These are phyloP conservation scores for Halcyon malimbica DNA, from an alignment of 2,113 vertebrate genomes.

Conservation along the genomic window DNA sequence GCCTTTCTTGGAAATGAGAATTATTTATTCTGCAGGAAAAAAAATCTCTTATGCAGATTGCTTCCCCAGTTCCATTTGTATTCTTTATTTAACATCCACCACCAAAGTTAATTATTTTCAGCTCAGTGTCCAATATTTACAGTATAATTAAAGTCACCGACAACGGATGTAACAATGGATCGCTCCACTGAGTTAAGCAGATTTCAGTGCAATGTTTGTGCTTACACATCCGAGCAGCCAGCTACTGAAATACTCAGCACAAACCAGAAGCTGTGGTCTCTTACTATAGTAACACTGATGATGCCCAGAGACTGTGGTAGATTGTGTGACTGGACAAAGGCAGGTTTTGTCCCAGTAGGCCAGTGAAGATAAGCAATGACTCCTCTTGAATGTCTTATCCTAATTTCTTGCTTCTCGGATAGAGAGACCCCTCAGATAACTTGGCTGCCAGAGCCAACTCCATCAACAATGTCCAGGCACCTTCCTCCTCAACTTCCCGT, in stretches of 20 bases:
- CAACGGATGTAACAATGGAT: neutral
- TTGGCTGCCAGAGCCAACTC: neutral
- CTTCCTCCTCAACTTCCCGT: neutral
- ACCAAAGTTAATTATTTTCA: neutral
- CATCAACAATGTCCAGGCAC: accelerated
- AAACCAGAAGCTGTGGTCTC: neutral
- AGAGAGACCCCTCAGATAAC: neutral
- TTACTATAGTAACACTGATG: neutral
- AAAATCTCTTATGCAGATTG: neutral
- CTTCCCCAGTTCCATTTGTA: neutral
- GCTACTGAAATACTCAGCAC: neutral
- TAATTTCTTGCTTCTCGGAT: accelerated
- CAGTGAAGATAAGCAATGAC: neutral
- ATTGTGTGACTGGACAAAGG: neutral
- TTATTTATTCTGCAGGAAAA: neutral
- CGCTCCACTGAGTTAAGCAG: neutral
- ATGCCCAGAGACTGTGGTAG: neutral
- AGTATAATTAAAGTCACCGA: neutral
- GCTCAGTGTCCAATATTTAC: neutral
- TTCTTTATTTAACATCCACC: neutral
- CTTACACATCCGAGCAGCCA: neutral
- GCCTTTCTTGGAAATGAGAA: neutral
- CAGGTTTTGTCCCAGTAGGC: neutral
- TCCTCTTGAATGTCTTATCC: neutral
- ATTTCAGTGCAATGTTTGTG: neutral